Percentiles rank a stretch among this genome's conserved stretches.
These are phyloP conservation scores for Luffia ferchaultella DNA, from an alignment of 2,888 invertebrate species.

Conservation along the genomic window DNA sequence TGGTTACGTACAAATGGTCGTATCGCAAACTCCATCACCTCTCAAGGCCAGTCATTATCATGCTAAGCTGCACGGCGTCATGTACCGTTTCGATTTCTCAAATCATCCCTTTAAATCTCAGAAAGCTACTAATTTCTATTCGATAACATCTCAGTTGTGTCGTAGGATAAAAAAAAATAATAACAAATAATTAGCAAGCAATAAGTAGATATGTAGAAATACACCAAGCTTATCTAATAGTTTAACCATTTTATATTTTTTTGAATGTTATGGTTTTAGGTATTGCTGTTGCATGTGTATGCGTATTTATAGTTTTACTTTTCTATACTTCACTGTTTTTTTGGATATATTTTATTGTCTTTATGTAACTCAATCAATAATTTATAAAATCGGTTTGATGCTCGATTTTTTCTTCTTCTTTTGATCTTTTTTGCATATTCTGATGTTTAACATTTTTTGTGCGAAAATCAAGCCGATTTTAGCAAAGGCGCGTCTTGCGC, in stretches of 20 bases:
- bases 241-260: conserved; percentile 25
- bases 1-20: background rate
- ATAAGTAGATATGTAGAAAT: conserved; percentile 6
- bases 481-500: background rate
- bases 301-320: conserved; percentile 27
- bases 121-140: background rate
- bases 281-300: conserved; percentile 35
- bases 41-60: conserved; percentile 1
- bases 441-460: no score
- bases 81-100: conserved; percentile 23
- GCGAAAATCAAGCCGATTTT: background rate
- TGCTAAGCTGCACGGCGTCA: conserved; percentile 13
- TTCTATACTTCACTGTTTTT: conserved; percentile 26
- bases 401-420: background rate
- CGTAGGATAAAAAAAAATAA: background rate
- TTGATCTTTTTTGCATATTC: no score
- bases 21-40: background rate
- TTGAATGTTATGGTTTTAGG: conserved; percentile 26
- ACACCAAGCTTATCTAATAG: conserved; percentile 42
- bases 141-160: background rate
- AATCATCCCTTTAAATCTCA: background rate
- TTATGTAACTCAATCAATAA: conserved; percentile 12
- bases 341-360: conserved; percentile 16
- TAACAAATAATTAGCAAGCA: background rate
- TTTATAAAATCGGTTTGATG: conserved; percentile 2